Conservation (phyloP, 2,797 vertebrate species). For the Myoxocephalus aenaeus region DNA sequence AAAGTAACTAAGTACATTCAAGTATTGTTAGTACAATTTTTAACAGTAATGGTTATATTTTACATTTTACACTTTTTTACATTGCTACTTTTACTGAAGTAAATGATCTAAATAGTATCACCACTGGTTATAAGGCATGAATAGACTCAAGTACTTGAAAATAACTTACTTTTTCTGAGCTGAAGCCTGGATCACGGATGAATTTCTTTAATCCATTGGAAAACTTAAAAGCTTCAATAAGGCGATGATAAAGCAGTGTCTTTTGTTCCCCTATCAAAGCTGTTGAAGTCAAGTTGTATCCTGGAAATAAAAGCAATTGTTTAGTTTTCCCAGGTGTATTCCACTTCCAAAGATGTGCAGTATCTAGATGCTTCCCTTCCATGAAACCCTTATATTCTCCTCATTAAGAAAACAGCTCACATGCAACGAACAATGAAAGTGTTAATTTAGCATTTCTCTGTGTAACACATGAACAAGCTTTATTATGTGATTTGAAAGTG, state of each 20-base stretch:
- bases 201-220: slow-evolving; percentile 82
- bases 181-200: slow-evolving; percentile 82
- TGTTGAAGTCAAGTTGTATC: slow-evolving; percentile 77
- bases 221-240: slow-evolving; percentile 91
- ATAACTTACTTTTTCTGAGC: slow-evolving; percentile 65
- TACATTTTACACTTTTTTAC: background rate
- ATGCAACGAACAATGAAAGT: background rate
- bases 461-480: slow-evolving; percentile 2
- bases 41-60: no score
- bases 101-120: background rate
- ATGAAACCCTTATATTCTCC: background rate
- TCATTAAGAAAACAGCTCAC: background rate
- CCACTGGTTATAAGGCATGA: background rate
- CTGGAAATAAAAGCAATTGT: slow-evolving; percentile 73
- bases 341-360: background rate
- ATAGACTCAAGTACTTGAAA: background rate
- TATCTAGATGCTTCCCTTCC: background rate
- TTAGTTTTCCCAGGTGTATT: background rate
- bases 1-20: background rate
- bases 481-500: slow-evolving; percentile 20
- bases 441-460: background rate
- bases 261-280: slow-evolving; percentile 67
- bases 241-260: slow-evolving; percentile 84
- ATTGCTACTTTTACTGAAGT: background rate
- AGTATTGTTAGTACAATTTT: no score